Evolutionary conservation across 2,888 invertebrate genomes (phyloP), one percentile per base, ranked within the genome.

Genomic region (Sinhomidia bicolor): DNA sequence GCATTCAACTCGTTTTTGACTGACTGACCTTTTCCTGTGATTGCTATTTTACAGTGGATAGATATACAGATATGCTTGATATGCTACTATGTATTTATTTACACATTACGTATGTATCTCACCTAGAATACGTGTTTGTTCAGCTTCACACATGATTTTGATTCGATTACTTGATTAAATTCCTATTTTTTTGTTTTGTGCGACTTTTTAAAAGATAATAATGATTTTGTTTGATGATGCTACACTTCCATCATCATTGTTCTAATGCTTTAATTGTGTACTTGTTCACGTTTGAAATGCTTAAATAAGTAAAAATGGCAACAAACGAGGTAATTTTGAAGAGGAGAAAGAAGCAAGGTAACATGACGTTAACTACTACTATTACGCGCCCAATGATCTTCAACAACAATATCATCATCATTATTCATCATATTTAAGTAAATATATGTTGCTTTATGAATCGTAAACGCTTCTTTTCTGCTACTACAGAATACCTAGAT

Each of bases 301-400:
- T 36, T 36, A 36, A 36, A n/a, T n/a, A n/a, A n/a, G n/a, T n/a
- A n/a, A n/a, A n/a, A n/a, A n/a, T n/a, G n/a, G n/a, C n/a, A n/a
- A n/a, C n/a, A n/a, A n/a, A n/a, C n/a, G n/a, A n/a, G n/a, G n/a
- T n/a, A n/a, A n/a, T n/a, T n/a, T n/a, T n/a, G n/a, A n/a, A n/a
- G n/a, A 23, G 20, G n/a, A 68, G 20, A 41, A 36, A 20, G 41
- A 68, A 36, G 9, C 41, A 68, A 68, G 20, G 68, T 20, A 41
- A 68, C 41, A 20, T 68, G 3, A 41, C 68, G 41, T 41, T 68
- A 68, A 68, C 68, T 68, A 20, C 68, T 68, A 9, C 20, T 68
- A 68, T 68, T 68, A 68, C 68, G 68, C 68, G 68, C 68, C 68
- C 68, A 68, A 41, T 68, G 68, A 68, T 68, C 68, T 68, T 41